Evolutionary conservation across 2,888 invertebrate genomes (phyloP).

Genomic region (Aradus depressus): DNA sequence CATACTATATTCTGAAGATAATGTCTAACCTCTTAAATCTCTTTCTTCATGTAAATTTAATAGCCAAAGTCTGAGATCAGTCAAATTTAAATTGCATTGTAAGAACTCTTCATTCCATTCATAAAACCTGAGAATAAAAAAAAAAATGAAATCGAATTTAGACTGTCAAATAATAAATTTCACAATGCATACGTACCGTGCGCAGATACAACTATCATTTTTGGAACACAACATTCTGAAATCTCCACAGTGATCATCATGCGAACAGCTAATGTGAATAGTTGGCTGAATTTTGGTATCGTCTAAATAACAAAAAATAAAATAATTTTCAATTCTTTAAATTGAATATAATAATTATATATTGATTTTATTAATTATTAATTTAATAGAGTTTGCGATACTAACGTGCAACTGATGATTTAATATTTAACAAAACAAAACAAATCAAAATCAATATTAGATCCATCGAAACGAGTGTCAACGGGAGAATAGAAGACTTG

Average conservation of each 20-base stretch:
- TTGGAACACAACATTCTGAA: slow-evolving; percentile 21
- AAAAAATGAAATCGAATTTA: not conserved
- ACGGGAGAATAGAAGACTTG: no score
- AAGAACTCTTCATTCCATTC: slow-evolving; percentile 19
- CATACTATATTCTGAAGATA: no score
- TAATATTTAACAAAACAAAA: no score
- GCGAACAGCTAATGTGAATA: slow-evolving; percentile 10
- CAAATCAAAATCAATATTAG: no score
- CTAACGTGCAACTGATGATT: no score
- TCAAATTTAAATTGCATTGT: slow-evolving; percentile 8
- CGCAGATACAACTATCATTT: slow-evolving; percentile 17
- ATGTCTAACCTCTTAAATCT: slow-evolving; percentile 17
- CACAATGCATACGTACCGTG: slow-evolving; percentile 11
- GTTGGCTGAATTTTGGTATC: not conserved
- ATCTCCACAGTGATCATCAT: slow-evolving; percentile 20
- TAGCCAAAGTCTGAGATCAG: slow-evolving; percentile 13
- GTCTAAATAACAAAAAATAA: slow-evolving; percentile 1
- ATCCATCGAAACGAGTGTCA: no score
- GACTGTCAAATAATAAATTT: not conserved
- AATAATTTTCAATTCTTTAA: no score
- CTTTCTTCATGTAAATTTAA: slow-evolving; percentile 15
- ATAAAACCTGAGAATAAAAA: slow-evolving; percentile 14
- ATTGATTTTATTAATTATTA: no score
- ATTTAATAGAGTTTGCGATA: no score
- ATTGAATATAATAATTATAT: no score